Base-by-base conservation (phyloP, 2,797 vertebrate species). In the Otolemur crassicaudatus region DNA sequence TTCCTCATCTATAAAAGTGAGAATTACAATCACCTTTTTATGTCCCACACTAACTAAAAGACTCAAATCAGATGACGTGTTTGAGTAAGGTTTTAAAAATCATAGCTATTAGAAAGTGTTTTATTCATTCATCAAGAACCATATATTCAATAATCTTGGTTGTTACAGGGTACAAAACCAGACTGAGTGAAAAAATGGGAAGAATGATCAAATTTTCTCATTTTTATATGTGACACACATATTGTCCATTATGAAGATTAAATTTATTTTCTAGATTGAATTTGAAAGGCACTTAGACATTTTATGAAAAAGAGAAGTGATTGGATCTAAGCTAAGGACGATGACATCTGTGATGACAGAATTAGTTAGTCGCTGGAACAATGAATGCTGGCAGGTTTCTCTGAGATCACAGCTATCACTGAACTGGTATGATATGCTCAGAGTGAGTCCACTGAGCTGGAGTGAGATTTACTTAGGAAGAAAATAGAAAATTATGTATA, bases 31-130 rank as follows among this genome's bases (percentile, higher is more conserved):
- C 91, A 17, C 4, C 20, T 81, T 87, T 83, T 83, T 29, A 67
- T 65, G 9, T 27, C 6, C 13, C 17, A 76, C 46, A 46, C 7
- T 67, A 90, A 91, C 72, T 91, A 22, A 94, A 85, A 76, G n/a
- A 70, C 22, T 72, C 34, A 87, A 31, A 87, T 72, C 63, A 93
- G 4, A n/a, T 72, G 67, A 87, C n/a, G 3, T 56, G 73, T 94
- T 81, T 94, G 70, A 83, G n/a, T 70, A 88, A 91, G 8, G 5
- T 86, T 82, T 70, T 6, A 17, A 96, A 96, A 90, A 76, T 16
- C 58, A 46, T 53, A 37, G 3, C 79, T 88, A 93, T 86, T 67
- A 43, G 37, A 83, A 91, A 37, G 1, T 86, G 14, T 61, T 94
- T 56, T 72, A 60, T 40, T 53, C n/a, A 92, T 56, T 93, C 49